These are phyloP conservation scores for Crambe crambe DNA, from an alignment of 37 sponge, comb jelly and placozoan species.

Conservation along the genomic window DNA sequence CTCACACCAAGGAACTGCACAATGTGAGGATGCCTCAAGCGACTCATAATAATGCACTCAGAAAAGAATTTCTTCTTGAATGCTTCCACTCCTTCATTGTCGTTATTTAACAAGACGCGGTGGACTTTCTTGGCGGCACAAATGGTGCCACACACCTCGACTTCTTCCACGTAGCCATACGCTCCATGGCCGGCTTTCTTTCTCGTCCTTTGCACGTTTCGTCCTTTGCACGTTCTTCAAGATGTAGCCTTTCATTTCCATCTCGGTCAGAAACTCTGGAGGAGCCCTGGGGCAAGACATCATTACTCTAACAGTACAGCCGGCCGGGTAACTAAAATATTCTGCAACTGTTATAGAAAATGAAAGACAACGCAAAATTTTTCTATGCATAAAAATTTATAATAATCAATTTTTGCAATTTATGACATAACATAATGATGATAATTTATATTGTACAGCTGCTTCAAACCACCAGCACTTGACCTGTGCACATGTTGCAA, in stretches of 20 bases:
- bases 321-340: no score
- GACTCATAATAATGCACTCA: constrained; percentile 38
- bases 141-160: constrained; percentile 24
- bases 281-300: no score
- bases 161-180: constrained; percentile 38
- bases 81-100: constrained; percentile 2
- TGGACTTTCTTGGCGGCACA: constrained; percentile 47
- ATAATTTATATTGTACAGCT: neutral
- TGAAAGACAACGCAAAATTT: no score
- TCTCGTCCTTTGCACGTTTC: neutral
- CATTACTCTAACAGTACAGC: no score
- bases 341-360: no score
- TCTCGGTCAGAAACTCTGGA: no score
- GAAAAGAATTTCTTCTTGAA: constrained; percentile 16
- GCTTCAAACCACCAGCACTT: constrained; percentile 2
- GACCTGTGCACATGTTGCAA: constrained; percentile 55
- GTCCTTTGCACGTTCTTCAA: neutral
- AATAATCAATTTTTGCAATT: no score
- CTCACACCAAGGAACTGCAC: constrained; percentile 56
- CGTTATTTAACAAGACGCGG: neutral
- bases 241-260: no score
- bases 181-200: constrained; percentile 13
- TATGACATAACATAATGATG: no score
- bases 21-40: constrained; percentile 53
- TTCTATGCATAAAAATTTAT: no score